Percentiles rank a stretch among this genome's conserved stretches.
Conservation (phyloP, 2,888 invertebrate genomes). For the Xylota segnis region DNA sequence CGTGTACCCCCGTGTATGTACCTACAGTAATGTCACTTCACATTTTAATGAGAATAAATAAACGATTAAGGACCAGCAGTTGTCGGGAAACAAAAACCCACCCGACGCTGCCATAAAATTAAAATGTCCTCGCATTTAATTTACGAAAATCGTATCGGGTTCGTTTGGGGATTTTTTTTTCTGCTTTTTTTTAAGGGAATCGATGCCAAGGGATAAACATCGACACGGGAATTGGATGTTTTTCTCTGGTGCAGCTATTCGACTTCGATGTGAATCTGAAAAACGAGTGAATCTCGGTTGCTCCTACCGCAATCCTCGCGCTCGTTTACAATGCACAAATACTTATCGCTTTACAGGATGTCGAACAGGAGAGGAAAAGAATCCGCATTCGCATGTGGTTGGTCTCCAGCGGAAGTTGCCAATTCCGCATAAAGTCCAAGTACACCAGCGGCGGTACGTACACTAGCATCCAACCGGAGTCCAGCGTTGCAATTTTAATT, state of each 20-base stretch:
- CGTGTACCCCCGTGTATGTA: conserved; percentile 34
- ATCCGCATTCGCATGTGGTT: conserved; percentile 26
- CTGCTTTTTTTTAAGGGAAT: conserved; percentile 26
- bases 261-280: conserved; percentile 56
- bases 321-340: conserved; percentile 68
- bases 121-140: conserved; percentile 73
- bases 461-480: too few species aligned
- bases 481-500: conserved; percentile 73
- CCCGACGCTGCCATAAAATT: conserved; percentile 60
- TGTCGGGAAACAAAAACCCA: conserved; percentile 63
- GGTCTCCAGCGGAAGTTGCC: conserved; percentile 55
- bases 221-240: conserved; percentile 39
- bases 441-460: conserved; percentile 16
- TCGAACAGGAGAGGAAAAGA: conserved; percentile 34
- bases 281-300: conserved; percentile 63
- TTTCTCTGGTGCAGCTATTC: conserved; percentile 18
- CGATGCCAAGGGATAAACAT: conserved; percentile 38
- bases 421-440: conserved; percentile 62
- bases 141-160: conserved; percentile 68
- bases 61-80: conserved; percentile 70
- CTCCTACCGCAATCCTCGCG: conserved; percentile 44
- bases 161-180: conserved; percentile 9
- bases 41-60: conserved; percentile 75
- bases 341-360: conserved; percentile 64
- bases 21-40: conserved; percentile 64